Conservation (phyloP, 2,113 vertebrate genomes). For the Hippocampus mohnikei region DNA sequence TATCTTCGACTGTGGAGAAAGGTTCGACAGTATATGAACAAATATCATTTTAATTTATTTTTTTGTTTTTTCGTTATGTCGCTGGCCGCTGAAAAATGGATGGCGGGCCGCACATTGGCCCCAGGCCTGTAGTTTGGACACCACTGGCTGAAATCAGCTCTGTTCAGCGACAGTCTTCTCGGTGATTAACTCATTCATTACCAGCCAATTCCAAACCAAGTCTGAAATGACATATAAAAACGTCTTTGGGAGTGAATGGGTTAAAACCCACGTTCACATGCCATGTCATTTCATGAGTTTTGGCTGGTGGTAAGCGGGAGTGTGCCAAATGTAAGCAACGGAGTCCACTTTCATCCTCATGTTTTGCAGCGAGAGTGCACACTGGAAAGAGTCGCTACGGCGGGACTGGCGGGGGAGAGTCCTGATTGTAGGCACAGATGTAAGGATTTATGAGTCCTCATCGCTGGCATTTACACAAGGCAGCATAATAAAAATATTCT, state of each 20-base stretch:
- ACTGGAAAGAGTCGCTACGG: constrained; percentile 37
- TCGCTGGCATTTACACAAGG: constrained; percentile 37
- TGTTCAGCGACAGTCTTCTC: constrained; percentile 2
- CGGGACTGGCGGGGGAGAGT: constrained; percentile 25
- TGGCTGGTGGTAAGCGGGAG: constrained; percentile 36
- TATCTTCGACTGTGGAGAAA: no score
- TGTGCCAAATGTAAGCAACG: constrained; percentile 36
- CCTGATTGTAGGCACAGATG: constrained; percentile 41
- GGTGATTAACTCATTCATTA: no score
- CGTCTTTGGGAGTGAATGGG: no score
- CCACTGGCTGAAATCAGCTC: neutral
- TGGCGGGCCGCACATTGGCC: no score
- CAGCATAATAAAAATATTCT: constrained; percentile 38
- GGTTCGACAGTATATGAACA: no score
- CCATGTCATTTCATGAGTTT: constrained; percentile 31
- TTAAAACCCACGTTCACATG: constrained; percentile 15
- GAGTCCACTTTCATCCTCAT: constrained; percentile 35
- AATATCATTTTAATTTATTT: no score
- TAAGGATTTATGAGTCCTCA: constrained; percentile 38
- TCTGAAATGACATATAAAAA: no score
- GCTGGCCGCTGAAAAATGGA: no score
- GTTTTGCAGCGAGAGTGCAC: constrained; percentile 21
- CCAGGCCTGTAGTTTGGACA: no score
- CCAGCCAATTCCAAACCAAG: no score
- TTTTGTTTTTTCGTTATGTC: no score